Evolutionary conservation across 2,797 vertebrate species (phyloP).

Genomic region (Phataginus tetradactyla): DNA sequence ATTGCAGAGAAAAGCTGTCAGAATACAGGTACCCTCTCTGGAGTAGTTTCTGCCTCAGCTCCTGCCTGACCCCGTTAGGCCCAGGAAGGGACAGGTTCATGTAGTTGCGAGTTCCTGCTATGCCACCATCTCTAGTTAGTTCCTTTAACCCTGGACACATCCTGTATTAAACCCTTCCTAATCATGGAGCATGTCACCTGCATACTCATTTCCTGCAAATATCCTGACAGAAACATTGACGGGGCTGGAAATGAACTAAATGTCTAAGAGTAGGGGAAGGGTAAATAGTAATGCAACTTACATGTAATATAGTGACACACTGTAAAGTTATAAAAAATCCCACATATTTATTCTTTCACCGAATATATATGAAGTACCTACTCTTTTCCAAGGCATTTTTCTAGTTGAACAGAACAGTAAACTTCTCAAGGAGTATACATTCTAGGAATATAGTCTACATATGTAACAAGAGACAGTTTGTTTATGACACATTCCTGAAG

Average conservation of each 20-base stretch:
- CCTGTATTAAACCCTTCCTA: neutral
- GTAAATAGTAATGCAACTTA: neutral
- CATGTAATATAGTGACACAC: neutral
- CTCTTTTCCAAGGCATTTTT: neutral
- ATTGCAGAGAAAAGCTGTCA: neutral
- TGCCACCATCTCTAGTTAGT: rapidly evolving
- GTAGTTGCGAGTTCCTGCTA: neutral
- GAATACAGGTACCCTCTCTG: neutral
- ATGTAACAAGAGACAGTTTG: neutral
- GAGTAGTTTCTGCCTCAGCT: neutral
- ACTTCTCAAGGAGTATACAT: neutral
- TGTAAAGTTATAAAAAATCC: neutral
- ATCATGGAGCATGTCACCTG: neutral
- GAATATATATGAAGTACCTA: neutral
- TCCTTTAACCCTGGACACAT: neutral
- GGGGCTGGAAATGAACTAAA: neutral
- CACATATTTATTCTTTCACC: neutral
- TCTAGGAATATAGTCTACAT: neutral
- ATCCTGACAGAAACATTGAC: neutral
- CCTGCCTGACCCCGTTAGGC: too few species aligned
- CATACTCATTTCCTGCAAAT: neutral
- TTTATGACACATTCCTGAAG: neutral
- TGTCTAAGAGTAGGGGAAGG: neutral
- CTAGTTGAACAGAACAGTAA: neutral
- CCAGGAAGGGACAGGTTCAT: too few species aligned